Conservation (phyloP, 1,140 invertebrate species). For the Drosophila bocqueti region DNA sequence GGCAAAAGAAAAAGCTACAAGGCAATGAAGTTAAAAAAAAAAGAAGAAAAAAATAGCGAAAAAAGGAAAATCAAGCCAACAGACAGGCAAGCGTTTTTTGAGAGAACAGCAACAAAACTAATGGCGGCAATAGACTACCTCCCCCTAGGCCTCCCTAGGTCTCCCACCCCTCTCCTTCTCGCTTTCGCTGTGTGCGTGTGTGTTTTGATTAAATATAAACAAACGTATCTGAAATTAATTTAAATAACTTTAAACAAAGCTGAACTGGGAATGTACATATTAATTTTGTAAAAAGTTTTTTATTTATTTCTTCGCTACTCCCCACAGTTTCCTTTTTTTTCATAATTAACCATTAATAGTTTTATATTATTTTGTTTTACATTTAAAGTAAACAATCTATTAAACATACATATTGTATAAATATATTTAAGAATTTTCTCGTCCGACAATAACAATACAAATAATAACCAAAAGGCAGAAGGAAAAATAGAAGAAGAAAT, state of each 20-base stretch:
- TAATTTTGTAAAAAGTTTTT: background rate
- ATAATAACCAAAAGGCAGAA: constrained; percentile 9
- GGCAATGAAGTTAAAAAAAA: background rate
- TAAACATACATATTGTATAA: background rate
- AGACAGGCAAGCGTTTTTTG: constrained; percentile 59
- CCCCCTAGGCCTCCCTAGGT: too few relatives aligned
- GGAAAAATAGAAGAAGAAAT: constrained; percentile 17
- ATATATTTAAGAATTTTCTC: constrained; percentile 57
- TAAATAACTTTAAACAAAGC: constrained; percentile 7
- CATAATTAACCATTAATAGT: background rate
- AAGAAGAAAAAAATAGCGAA: constrained; percentile 7
- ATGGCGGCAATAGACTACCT: constrained; percentile 29
- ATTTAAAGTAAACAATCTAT: background rate
- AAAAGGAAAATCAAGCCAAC: constrained; percentile 20
- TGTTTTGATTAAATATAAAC: constrained; percentile 67
- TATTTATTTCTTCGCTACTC: background rate
- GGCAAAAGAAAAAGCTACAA: constrained; percentile 20
- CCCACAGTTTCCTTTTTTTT: background rate
- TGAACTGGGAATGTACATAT: background rate
- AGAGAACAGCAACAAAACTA: constrained; percentile 47
- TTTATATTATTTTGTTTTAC: background rate
- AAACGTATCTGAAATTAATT: constrained; percentile 55
- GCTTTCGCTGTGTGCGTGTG: background rate
- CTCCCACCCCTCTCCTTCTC: background rate
- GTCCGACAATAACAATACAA: constrained; percentile 18